Evolutionary conservation across 2,888 invertebrate species (phyloP), one percentile per base, ranked within the genome.

Genomic region (Diachrysia chrysitis): DNA sequence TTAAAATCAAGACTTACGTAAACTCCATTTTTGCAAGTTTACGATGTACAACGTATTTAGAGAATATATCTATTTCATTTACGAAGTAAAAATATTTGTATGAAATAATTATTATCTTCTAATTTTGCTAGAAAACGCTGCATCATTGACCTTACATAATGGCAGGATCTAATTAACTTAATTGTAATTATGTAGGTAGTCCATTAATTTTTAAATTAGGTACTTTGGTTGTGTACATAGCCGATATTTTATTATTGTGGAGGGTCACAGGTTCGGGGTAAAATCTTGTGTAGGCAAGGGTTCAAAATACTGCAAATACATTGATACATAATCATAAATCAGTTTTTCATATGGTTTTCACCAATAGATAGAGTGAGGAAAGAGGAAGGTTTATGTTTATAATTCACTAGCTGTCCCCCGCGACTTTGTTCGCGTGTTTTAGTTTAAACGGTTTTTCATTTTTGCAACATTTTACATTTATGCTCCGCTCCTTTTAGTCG

Each of bases 201-300:
- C 81, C 73, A 73, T 73, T 78, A 78, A 81, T 61, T 70, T 69
- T 10, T 54, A 76, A 78, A 79, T 61, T 48, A n/a, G n/a, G n/a
- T n/a, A 35, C 78, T 72, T 79, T 73, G 76, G 80, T 82, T 69
- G 77, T 78, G 59, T 73, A 66, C 71, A 67, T 76, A 83, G 86
- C 89, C 87, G 83, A 89, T 87, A 81, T 68, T 75, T 80, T 79
- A 78, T 42, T n/a, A n/a, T 42, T 42, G 42, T 42, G n/a, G n/a
- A n/a, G 7, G 16, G 16, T 42, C 42, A 42, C n/a, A 6, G 42
- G 37, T 37, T 37, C 14, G 37, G 0, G 37, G 37, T 3, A 12
- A 14, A 37, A 37, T 37, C 14, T n/a, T n/a, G 29, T 42, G 5
- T n/a, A 42, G 5, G n/a, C 16, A 42, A 3, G 42, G n/a, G 42